A percentile compares a stretch with the other conserved stretches of the same genome.
These are phyloP conservation scores for Halcyon chelicuti DNA, from an alignment of 2,797 vertebrate genomes.

Conservation along the genomic window DNA sequence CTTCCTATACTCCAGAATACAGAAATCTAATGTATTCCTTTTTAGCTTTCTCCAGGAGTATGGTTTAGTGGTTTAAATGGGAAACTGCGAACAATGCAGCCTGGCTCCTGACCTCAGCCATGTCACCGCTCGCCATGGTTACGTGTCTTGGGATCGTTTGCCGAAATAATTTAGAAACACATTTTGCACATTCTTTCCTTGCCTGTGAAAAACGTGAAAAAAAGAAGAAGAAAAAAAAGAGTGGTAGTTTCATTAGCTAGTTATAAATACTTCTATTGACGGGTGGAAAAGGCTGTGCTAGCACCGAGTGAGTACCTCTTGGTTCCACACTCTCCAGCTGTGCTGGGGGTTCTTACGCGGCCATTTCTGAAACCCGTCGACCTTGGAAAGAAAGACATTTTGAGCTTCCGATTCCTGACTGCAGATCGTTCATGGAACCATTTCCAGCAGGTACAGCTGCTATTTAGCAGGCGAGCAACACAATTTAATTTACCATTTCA, in stretches of 20 bases:
- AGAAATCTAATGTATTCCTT: background rate
- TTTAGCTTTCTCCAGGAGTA: background rate
- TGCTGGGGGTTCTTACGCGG: background rate
- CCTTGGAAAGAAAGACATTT: background rate
- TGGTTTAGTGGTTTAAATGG: background rate
- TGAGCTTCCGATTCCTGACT: background rate
- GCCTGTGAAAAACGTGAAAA: background rate
- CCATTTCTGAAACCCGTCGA: background rate
- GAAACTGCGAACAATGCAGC: background rate
- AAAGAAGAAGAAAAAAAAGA: too few relatives aligned
- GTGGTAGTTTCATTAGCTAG: background rate
- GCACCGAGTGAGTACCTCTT: background rate
- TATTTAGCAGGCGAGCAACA: background rate
- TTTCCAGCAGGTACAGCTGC: background rate
- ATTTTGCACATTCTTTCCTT: background rate
- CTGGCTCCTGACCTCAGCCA: background rate
- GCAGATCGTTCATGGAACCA: fast-evolving
- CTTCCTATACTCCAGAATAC: background rate
- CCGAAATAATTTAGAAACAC: background rate
- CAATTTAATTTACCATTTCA: background rate
- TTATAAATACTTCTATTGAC: background rate
- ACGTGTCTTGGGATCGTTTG: background rate
- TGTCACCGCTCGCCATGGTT: background rate
- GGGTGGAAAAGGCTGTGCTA: background rate
- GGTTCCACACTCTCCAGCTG: background rate